phyloP scores from a whole-genome alignment of 2,888 invertebrate species.

The Cryptophagus acutangulus region DNA sequence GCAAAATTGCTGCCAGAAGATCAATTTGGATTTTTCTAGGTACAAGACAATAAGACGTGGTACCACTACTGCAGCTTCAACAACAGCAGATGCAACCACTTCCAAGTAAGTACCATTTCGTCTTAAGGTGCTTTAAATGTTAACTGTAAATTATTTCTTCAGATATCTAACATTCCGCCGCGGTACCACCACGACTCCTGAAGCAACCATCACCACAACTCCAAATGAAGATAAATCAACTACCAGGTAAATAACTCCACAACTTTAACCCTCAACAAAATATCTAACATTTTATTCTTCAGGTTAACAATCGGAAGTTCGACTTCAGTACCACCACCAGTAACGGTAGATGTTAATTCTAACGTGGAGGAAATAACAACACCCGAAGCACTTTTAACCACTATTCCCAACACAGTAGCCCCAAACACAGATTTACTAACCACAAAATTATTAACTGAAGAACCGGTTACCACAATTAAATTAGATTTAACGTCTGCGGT shows the following conservation, averaged over 20 bases:
- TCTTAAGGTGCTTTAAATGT: not conserved
- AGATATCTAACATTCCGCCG: constrained; percentile 23
- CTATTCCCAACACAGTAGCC: constrained; percentile 14
- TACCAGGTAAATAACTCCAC: constrained; percentile 2
- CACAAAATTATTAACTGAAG: constrained; percentile 13
- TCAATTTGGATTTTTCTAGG: too few relatives aligned
- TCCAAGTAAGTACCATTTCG: constrained; percentile 10
- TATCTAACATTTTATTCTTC: too few relatives aligned
- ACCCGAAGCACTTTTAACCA: constrained; percentile 13
- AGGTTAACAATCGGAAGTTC: too few relatives aligned
- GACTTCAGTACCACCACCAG: too few relatives aligned
- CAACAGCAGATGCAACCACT: constrained; percentile 7
- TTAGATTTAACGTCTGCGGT: constrained; percentile 18
- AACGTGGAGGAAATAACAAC: constrained; percentile 9
- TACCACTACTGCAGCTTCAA: constrained; percentile 11
- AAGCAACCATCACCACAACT: constrained; percentile 4
- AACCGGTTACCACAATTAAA: constrained; percentile 2
- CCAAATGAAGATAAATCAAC: constrained; percentile 6
- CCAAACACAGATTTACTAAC: constrained; percentile 13
- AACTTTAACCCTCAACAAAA: too few relatives aligned
- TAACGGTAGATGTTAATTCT: too few relatives aligned
- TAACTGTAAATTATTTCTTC: constrained; percentile 1
- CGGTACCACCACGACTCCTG: constrained; percentile 18
- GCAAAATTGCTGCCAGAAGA: too few relatives aligned
- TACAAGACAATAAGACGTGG: constrained; percentile 12